Evolutionary conservation across 2,797 vertebrate genomes (phyloP).

Genomic region (Cossypha dichroa): DNA sequence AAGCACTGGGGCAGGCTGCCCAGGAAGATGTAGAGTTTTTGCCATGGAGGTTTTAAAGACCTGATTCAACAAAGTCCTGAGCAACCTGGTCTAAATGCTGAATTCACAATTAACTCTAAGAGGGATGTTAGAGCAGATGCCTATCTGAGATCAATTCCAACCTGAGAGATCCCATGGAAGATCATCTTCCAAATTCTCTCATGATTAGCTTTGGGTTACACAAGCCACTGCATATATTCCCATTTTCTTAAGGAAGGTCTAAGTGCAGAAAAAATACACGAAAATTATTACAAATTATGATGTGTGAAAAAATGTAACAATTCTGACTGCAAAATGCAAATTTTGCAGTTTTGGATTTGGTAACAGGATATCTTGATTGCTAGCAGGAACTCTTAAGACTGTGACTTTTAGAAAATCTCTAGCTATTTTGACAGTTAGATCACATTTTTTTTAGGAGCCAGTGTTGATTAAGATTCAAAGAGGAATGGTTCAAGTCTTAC

Average conservation of each 20-base stretch:
- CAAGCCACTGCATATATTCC: neutral
- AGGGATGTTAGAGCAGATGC: neutral
- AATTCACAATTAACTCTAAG: neutral
- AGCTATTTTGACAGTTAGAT: neutral
- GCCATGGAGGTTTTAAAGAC: neutral
- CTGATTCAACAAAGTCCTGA: neutral
- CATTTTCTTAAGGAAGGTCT: neutral
- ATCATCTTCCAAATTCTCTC: neutral
- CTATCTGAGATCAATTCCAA: neutral
- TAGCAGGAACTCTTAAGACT: neutral
- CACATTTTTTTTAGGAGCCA: neutral
- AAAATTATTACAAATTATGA: neutral
- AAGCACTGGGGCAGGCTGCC: neutral
- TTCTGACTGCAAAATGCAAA: neutral
- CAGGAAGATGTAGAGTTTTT: neutral
- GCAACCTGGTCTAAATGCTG: neutral
- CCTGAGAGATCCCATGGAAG: neutral
- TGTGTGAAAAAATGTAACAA: neutral
- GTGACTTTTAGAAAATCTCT: neutral
- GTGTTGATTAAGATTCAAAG: neutral
- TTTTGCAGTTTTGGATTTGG: neutral
- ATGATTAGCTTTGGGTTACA: neutral
- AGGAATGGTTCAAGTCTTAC: neutral
- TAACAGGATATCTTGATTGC: neutral
- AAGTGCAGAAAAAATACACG: neutral